These are phyloP conservation scores for Machaerirhynchus nigripectus DNA, from an alignment of 2,113 vertebrate species.

Conservation along the genomic window DNA sequence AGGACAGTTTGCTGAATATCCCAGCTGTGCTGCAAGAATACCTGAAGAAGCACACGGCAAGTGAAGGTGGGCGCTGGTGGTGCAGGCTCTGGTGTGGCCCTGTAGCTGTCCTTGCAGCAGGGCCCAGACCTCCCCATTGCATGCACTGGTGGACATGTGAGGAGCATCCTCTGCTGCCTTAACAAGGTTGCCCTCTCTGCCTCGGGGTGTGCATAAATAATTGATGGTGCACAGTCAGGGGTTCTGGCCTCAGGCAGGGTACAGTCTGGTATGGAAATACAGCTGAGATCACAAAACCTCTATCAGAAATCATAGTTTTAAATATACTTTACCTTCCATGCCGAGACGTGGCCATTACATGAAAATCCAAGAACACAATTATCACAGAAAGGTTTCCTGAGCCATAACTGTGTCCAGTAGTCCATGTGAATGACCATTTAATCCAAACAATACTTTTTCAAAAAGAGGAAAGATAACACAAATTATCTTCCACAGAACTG, in stretches of 20 bases:
- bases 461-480: background rate
- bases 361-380: background rate
- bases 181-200: background rate
- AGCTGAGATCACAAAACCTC: background rate
- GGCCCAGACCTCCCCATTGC: background rate
- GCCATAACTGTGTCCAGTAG: background rate
- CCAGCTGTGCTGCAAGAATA: background rate
- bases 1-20: background rate
- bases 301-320: background rate
- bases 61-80: accelerated
- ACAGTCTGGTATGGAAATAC: background rate
- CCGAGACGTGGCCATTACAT: background rate
- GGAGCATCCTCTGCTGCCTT: background rate
- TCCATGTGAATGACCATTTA: background rate
- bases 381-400: background rate
- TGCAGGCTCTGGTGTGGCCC: background rate
- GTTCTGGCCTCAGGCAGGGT: background rate
- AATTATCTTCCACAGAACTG: background rate
- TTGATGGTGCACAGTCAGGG: background rate
- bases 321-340: background rate
- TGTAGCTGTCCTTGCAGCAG: background rate
- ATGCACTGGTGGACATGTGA: accelerated
- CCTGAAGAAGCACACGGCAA: accelerated
- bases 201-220: background rate
- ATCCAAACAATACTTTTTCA: background rate